phyloP scores from a whole-genome alignment of 2,888 invertebrate species.

The Latheticus oryzae region DNA sequence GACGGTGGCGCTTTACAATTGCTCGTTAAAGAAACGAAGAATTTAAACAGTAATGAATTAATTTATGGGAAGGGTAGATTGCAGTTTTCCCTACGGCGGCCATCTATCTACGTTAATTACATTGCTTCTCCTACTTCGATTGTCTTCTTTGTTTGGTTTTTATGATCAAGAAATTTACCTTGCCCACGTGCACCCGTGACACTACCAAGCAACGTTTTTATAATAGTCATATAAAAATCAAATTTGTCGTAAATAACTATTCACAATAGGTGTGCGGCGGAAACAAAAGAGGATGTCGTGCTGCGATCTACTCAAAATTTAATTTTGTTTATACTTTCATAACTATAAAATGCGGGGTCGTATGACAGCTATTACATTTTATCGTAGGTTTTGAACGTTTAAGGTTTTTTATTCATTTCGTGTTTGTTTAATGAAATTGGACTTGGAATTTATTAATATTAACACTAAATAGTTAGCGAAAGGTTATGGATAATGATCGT shows the following conservation, averaged over 20 bases:
- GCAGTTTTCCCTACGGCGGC: conserved; percentile 8
- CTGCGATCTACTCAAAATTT: conserved; percentile 52
- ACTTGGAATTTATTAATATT: conserved; percentile 33
- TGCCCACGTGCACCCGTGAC: conserved; percentile 19
- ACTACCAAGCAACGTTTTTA: conserved; percentile 18
- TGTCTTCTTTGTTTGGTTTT: conserved; percentile 4
- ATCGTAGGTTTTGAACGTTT: conserved; percentile 50
- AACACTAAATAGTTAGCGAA: conserved; percentile 14
- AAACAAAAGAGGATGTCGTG: conserved; percentile 51
- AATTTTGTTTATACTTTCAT: conserved; percentile 57
- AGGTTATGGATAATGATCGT: background rate
- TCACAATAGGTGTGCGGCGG: conserved; percentile 52
- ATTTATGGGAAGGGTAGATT: background rate
- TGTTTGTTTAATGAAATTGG: conserved; percentile 39
- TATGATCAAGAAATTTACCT: conserved; percentile 2
- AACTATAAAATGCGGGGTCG: conserved; percentile 51
- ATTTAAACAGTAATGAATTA: too few species aligned
- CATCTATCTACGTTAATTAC: conserved; percentile 19
- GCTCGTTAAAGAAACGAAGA: conserved; percentile 10
- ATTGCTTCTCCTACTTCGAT: background rate
- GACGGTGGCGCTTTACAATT: conserved; percentile 11
- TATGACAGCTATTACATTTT: conserved; percentile 55
- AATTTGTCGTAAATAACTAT: conserved; percentile 50
- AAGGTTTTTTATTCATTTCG: conserved; percentile 39
- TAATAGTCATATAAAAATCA: conserved; percentile 40